Base-by-base conservation (phyloP, 92 coral and sea anemone species). In the Galaxea fascicularis region DNA sequence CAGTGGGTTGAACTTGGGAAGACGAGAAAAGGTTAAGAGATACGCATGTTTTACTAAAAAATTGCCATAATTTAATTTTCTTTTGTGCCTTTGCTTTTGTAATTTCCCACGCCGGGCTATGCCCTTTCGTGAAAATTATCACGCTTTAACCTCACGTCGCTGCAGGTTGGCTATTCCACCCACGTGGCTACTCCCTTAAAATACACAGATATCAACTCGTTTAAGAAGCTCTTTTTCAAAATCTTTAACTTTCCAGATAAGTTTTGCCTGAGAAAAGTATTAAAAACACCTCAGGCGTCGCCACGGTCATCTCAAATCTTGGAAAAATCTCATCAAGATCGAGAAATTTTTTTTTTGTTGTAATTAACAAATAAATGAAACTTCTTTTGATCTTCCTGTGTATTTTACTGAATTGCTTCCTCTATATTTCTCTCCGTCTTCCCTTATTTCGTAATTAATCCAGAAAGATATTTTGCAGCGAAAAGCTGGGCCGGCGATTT, bases 351-450 rank as follows among this genome's bases (percentile, higher is more conserved):
- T 45, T 79, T 65, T 51, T 12, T 39, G 22, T 17, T 65, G 51
- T 66, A 79, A 79, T 79, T 79, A 65, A 13, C 31, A 25, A 1
- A 66, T 64, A 67, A 66, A 60, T 22, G 15, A 60, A 20, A 58
- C 20, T 10, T 51, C 28, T 10, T 49, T 5, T 27, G 12, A 66
- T 79, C 74, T 79, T 79, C 84, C 84, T 79, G 84, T 79, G 51
- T 49, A 20, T 65, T 52, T 51, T 35, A 12, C 17, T 3, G 59
- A 63, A 65, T 27, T 22, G 59, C 51, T 65, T 51, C 84, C 65
- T 65, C 71, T n/a, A n/a, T n/a, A n/a, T n/a, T n/a, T 10, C 28
- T 46, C 52, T 57, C 51, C 75, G 52, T 67, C 84, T 79, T 79
- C 84, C 84, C 69, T 67, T 21, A 35, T 67, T 25, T 66, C 46